Evolutionary conservation across 2,888 invertebrate species (phyloP).

Genomic region (Cataglyphis cursor): DNA sequence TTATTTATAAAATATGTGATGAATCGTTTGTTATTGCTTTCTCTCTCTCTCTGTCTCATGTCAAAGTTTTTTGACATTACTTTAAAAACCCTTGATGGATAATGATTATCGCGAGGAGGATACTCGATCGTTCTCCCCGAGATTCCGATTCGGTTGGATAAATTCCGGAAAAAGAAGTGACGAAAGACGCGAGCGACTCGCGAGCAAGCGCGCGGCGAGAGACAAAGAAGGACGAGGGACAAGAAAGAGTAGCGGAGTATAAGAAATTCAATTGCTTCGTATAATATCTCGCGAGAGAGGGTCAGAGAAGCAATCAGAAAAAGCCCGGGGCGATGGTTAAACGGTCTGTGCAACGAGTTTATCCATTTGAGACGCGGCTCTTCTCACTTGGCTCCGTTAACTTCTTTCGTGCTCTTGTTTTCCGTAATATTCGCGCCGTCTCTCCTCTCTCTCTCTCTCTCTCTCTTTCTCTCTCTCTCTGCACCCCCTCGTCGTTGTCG

Average conservation of each 20-base stretch:
- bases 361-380: conserved; percentile 67
- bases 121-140: conserved; percentile 37
- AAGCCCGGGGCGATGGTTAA: conserved; percentile 77
- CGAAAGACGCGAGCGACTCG: conserved; percentile 20
- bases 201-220: conserved; percentile 4
- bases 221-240: conserved; percentile 26
- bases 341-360: conserved; percentile 78
- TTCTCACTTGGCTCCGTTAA: conserved; percentile 55
- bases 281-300: conserved; percentile 75
- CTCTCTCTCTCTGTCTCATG: not conserved
- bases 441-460: not conserved
- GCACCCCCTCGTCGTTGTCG: conserved; percentile 35
- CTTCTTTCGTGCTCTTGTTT: conserved; percentile 53
- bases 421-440: conserved; percentile 68
- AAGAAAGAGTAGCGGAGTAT: conserved; percentile 62
- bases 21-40: conserved; percentile 3
- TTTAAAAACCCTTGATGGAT: conserved; percentile 40
- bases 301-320: conserved; percentile 78
- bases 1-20: conserved; percentile 20
- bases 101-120: conserved; percentile 42
- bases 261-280: conserved; percentile 80
- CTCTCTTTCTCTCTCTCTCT: not conserved
- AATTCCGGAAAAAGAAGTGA: conserved; percentile 53
- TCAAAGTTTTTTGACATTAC: conserved; percentile 23
- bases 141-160: conserved; percentile 66